These are phyloP conservation scores for Montipora capitata DNA, from an alignment of 92 coral and sea anemone species.

Conservation along the genomic window DNA sequence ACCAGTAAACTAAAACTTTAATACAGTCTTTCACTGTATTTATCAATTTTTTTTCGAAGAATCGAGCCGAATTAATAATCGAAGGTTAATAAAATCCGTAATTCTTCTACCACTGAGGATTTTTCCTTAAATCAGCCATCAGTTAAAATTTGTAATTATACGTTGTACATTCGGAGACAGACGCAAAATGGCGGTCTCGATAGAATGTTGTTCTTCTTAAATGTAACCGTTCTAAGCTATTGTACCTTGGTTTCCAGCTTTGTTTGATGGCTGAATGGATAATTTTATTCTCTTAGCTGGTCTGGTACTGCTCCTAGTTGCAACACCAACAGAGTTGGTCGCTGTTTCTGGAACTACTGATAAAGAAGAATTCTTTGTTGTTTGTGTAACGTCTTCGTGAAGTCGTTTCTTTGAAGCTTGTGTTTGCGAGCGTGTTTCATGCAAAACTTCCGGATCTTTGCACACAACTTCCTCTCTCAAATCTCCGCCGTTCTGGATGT, in stretches of 20 bases:
- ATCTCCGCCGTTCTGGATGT: conserved; percentile 53
- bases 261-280: conserved; percentile 58
- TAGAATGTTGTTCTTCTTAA: not conserved
- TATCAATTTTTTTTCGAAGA: not conserved
- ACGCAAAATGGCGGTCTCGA: conserved; percentile 86
- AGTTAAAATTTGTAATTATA: not conserved
- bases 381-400: conserved; percentile 88
- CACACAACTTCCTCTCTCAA: conserved; percentile 59
- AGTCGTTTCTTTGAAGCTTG: conserved; percentile 77
- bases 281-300: conserved; percentile 89
- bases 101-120: not conserved
- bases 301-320: conserved; percentile 98
- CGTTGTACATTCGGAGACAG: conserved; percentile 21
- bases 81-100: not conserved
- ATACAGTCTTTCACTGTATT: not conserved
- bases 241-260: conserved; percentile 89
- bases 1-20: conserved; percentile 13
- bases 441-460: conserved; percentile 74
- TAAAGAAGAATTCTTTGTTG: conserved; percentile 73
- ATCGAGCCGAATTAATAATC: not conserved
- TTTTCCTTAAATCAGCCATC: not conserved
- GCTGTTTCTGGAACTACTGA: conserved; percentile 74
- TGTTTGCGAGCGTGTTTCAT: conserved; percentile 94
- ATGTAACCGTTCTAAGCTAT: not conserved
- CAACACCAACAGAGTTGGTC: conserved; percentile 82